Conservation (phyloP, 2,797 vertebrate species). For the Manis pentadactyla region DNA sequence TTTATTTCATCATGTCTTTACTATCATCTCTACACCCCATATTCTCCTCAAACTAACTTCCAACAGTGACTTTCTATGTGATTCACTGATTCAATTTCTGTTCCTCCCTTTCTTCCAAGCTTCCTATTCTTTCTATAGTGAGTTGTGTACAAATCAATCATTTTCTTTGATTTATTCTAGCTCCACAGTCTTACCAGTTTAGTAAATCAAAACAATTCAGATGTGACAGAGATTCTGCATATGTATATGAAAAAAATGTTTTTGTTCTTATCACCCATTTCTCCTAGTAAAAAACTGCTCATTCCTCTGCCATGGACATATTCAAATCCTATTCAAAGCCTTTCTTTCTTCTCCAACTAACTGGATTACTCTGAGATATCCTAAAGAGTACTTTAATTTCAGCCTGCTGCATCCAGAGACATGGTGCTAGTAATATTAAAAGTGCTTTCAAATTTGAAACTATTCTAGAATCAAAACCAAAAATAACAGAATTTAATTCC, state of each 20-base stretch:
- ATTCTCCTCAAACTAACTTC: not conserved
- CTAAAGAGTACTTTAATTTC: not conserved
- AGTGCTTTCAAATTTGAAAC: not conserved
- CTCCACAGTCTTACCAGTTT: not conserved
- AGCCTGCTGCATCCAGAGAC: not conserved
- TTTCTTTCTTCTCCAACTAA: not conserved
- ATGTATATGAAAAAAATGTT: not conserved
- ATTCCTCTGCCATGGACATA: not conserved
- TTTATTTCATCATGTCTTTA: not conserved
- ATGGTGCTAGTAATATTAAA: not conserved
- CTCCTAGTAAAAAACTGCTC: not conserved
- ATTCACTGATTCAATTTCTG: not conserved
- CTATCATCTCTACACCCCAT: not conserved
- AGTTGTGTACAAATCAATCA: not conserved
- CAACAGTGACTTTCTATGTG: not conserved
- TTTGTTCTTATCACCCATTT: not conserved
- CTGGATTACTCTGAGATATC: not conserved
- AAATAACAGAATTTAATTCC: not conserved
- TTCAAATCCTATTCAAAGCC: not conserved
- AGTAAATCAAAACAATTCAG: not conserved
- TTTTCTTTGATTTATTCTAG: not conserved
- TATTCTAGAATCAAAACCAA: not conserved
- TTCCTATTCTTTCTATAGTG: not conserved
- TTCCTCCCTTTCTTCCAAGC: not conserved
- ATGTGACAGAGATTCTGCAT: not conserved